These are phyloP conservation scores for Daubentonia madagascariensis DNA, from an alignment of 2,113 vertebrate species.

Conservation along the genomic window DNA sequence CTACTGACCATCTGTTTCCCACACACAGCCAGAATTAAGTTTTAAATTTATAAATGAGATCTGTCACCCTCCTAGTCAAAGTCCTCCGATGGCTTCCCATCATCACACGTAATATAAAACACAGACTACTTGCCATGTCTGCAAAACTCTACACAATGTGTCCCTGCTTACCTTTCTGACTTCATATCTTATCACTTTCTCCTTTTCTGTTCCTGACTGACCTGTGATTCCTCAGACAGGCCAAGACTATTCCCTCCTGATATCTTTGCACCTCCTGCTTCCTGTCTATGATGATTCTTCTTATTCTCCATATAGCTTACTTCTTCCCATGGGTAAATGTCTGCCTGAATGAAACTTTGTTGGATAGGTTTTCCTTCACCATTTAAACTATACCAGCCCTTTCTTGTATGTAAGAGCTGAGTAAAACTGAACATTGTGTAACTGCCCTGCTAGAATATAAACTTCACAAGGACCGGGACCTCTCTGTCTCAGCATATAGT, in stretches of 20 bases:
- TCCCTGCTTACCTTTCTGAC: background rate
- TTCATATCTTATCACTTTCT: background rate
- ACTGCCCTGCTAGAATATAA: background rate
- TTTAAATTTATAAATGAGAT: background rate
- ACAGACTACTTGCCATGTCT: background rate
- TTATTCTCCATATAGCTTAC: background rate
- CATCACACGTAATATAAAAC: background rate
- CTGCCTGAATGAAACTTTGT: background rate
- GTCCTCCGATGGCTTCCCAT: background rate
- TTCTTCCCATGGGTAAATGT: background rate
- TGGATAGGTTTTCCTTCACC: background rate
- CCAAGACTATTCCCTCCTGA: background rate
- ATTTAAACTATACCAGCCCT: background rate
- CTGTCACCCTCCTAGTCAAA: background rate
- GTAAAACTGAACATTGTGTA: background rate
- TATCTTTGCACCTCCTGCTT: background rate
- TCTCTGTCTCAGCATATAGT: background rate
- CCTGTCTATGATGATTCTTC: background rate
- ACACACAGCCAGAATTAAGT: background rate
- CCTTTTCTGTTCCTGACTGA: background rate
- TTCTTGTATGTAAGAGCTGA: background rate
- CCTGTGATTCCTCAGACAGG: background rate
- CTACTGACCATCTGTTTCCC: background rate
- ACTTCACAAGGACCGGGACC: background rate
- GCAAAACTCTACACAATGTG: background rate